phyloP scores from a whole-genome alignment of 2,888 invertebrate species.

The Hydraecia micacea region DNA sequence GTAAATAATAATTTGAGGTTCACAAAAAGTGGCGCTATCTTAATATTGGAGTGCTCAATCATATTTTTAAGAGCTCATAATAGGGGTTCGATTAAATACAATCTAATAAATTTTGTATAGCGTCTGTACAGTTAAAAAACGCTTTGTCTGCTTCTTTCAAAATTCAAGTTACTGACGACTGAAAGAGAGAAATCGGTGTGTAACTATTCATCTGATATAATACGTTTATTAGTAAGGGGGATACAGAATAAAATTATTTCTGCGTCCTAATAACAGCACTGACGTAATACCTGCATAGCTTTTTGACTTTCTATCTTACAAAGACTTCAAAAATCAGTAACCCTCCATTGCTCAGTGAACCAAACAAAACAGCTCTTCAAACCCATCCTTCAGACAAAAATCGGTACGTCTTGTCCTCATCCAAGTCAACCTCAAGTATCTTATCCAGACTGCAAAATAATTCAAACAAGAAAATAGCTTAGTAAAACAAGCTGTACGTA shows the following conservation, averaged over 20 bases:
- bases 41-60: not conserved
- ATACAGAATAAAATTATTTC: too few species aligned
- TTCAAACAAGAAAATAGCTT: constrained; percentile 3
- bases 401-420: not conserved
- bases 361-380: not conserved
- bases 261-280: not conserved
- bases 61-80: not conserved
- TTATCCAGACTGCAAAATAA: constrained; percentile 10
- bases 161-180: too few species aligned
- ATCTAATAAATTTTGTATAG: too few species aligned
- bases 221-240: too few species aligned
- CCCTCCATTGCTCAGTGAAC: not conserved
- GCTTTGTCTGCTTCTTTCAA: too few species aligned
- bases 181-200: too few species aligned
- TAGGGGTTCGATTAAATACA: not conserved
- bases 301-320: not conserved
- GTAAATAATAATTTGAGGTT: not conserved
- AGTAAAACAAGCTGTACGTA: constrained; percentile 15
- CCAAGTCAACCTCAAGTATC: constrained; percentile 6
- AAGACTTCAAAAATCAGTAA: not conserved
- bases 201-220: too few species aligned
- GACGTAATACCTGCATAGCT: not conserved
- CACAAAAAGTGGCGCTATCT: not conserved
- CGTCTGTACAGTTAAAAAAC: too few species aligned
- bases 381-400: not conserved